Evolutionary conservation across 2,113 vertebrate species (phyloP).

Genomic region (Lutjanus erythropterus): DNA sequence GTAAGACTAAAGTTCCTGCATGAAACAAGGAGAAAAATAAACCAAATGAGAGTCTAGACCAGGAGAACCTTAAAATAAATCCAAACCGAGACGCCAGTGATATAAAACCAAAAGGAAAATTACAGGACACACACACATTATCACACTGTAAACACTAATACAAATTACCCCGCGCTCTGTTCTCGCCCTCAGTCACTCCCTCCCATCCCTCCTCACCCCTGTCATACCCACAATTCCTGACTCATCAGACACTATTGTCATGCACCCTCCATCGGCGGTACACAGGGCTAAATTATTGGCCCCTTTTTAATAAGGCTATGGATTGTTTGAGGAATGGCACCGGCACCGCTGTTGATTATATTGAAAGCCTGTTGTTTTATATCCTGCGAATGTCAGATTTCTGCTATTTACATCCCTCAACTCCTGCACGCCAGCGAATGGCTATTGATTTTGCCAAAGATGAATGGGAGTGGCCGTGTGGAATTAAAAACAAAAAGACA

Average conservation of each 20-base stretch:
- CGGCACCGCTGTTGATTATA: constrained; percentile 77
- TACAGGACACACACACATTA: background rate
- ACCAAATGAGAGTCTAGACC: background rate
- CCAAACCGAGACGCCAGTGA: background rate
- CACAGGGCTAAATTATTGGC: constrained; percentile 73
- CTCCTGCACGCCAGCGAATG: constrained; percentile 61
- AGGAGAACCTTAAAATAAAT: constrained; percentile 6
- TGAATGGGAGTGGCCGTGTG: constrained; percentile 59
- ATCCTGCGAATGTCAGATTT: constrained; percentile 81
- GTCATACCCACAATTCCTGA: constrained; percentile 62
- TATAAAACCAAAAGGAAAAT: background rate
- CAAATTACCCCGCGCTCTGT: background rate
- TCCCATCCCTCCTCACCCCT: constrained; percentile 31
- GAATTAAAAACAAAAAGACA: constrained; percentile 73
- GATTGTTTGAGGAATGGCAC: constrained; percentile 75
- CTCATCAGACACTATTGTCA: constrained; percentile 76
- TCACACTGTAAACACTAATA: constrained; percentile 19
- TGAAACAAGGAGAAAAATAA: background rate
- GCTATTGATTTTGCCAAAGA: constrained; percentile 78
- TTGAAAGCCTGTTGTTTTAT: constrained; percentile 82
- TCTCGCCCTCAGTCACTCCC: constrained; percentile 3
- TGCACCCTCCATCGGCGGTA: constrained; percentile 23
- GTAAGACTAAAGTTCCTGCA: background rate
- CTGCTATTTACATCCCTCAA: constrained; percentile 82
- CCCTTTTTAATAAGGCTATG: constrained; percentile 83